Evolutionary conservation across 2,888 invertebrate species (phyloP).

Genomic region (Brenthis hecate): DNA sequence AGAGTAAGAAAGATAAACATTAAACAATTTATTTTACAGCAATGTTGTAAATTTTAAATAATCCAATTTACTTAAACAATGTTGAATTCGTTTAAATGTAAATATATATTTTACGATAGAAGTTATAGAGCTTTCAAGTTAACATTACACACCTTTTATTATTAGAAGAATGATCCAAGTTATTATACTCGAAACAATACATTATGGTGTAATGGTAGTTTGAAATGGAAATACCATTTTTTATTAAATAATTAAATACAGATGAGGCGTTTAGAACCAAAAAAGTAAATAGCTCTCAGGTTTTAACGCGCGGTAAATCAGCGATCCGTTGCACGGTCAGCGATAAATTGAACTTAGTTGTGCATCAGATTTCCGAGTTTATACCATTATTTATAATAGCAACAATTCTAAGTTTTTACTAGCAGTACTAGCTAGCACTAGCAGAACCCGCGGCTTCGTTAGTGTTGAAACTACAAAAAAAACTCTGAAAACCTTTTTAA

Average conservation of each 20-base stretch:
- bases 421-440: no score
- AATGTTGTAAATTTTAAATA: constrained; percentile 5
- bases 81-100: constrained; percentile 10
- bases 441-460: no score
- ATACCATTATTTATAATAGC: not conserved
- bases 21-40: not conserved
- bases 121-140: not conserved
- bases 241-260: not conserved
- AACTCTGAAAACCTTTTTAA: no score
- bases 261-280: constrained; percentile 15
- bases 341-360: constrained; percentile 62
- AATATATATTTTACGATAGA: constrained; percentile 12
- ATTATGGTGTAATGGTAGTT: no score
- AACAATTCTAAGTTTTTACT: no score
- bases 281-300: constrained; percentile 49
- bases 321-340: constrained; percentile 57
- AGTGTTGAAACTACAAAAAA: no score
- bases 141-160: not conserved
- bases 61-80: constrained; percentile 13
- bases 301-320: constrained; percentile 65
- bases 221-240: no score
- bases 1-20: no score
- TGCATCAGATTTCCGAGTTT: constrained; percentile 39
- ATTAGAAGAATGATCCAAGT: not conserved
- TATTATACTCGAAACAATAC: not conserved